Conservation (phyloP, 2,888 invertebrate genomes). For the Chesias legatella region DNA sequence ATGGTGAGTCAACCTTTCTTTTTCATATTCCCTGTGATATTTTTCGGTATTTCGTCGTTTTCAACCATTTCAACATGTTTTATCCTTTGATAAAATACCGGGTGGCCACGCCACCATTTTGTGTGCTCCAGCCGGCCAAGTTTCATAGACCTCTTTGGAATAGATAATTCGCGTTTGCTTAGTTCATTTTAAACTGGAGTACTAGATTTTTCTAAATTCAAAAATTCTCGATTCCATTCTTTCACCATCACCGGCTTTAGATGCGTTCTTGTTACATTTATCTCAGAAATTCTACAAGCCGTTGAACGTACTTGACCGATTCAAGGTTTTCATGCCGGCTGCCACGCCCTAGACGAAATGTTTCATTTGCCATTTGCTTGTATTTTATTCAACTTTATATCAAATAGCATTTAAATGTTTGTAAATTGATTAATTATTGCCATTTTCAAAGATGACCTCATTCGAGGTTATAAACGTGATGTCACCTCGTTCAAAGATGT, state of each 20-base stretch:
- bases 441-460: constrained; percentile 51
- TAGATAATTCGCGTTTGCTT: neutral
- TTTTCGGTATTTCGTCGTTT: constrained; percentile 14
- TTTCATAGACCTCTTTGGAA: constrained; percentile 18
- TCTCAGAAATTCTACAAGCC: constrained; percentile 4
- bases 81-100: constrained; percentile 39
- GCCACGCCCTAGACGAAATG: constrained; percentile 31
- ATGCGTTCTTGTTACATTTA: constrained; percentile 30
- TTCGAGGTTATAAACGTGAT: constrained; percentile 16
- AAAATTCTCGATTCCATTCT: constrained; percentile 1
- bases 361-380: too few species aligned
- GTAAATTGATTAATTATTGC: constrained; percentile 22
- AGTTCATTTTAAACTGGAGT: too few species aligned
- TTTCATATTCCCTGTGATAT: constrained; percentile 14
- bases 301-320: constrained; percentile 21
- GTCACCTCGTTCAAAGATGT: constrained; percentile 14
- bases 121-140: constrained; percentile 45
- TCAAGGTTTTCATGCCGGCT: constrained; percentile 36
- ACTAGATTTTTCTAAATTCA: neutral
- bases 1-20: constrained; percentile 63
- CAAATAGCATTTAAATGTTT: constrained; percentile 1
- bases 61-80: constrained; percentile 16
- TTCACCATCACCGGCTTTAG: constrained; percentile 10
- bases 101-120: constrained; percentile 68
- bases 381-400: too few species aligned